Evolutionary conservation across 2,113 vertebrate genomes (phyloP), one percentile per base, ranked within the genome.

Genomic region (Peromyscus californicus): DNA sequence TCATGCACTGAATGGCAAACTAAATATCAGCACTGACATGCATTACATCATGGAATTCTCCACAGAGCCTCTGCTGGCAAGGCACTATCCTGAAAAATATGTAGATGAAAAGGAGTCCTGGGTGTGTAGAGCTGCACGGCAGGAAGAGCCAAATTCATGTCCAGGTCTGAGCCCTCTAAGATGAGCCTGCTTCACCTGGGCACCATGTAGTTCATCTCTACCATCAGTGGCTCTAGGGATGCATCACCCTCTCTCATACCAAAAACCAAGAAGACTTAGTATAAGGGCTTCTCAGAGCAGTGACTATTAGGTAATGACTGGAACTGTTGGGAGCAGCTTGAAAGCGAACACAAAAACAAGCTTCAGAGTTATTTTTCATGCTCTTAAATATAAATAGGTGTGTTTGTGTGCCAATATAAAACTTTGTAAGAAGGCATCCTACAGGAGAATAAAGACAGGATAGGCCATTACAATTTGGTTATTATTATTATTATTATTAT

Each of bases 171-270:
- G 1, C 29, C n/a, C 11, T 16, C 42, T 84, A 12, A 16, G 19
- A 54, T 26, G 45, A 12, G 19, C 24, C 69, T 7, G 6, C 26
- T 63, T 39, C 39, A 31, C 78, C 39, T 22, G 0, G 0, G 2
- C 63, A 4, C 33, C 24, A 4, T 0, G 12, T 33, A 26, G 19
- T 51, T 4, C 1, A 0, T 8, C 54, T 86, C 63, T 2, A 16
- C 39, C 13, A 29, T 29, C 36, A 26, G 51, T 17, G 5, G 15
- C 19, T 67, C 45, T 13, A 42, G 9, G 76, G 10, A 69, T 15
- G 19, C 1, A 31, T 3, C 61, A 15, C 36, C 67, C 39, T 76
- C 29, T 36, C 76, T 70, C 1, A 0, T 1, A 22, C 11, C 17
- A 21, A 69, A 95, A 94, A n/a, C 29, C 6, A 0, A 12, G 26